Base-by-base conservation (phyloP, 1,140 invertebrate genomes). In the Hyles euphorbiae region DNA sequence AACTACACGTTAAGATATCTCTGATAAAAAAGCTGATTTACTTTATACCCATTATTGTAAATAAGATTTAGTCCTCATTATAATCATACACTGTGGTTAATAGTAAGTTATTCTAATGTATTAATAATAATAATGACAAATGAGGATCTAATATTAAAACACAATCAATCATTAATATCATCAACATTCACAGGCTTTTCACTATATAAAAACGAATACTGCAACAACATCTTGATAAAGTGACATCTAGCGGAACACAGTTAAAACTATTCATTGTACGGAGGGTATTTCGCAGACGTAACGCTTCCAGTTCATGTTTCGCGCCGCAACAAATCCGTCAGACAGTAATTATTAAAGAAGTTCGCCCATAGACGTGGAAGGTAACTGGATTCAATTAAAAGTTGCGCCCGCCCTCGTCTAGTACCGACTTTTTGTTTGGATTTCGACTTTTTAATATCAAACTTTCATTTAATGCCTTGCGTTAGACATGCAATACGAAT, bases 311-410 rank as follows among this genome's bases (percentile, higher is more conserved):
- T 40, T 49, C 50, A 3, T 7, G 54, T 45, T 60, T 58, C 36
- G 53, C 7, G 60, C 70, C 70, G 67, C 40, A 68, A 56, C 36
- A 68, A 57, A 72, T 72, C 66, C 61, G 53, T 32, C 46, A 71
- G 65, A 73, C 67, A 76, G 70, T 85, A 81, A 83, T 81, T 83
- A 85, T 83, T 76, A 79, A 82, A 85, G 76, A 82, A 85, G 72
- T 83, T 80, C 69, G 59, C 63, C 71, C 74, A 74, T 75, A 68
- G 70, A 70, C 69, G 66, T 62, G 59, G 60, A 78, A 79, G 79
- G 78, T 81, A 81, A 76, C 80, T 75, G 69, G 68, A 81, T 86
- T 82, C 78, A 83, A 86, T 86, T 83, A 83, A 83, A 82, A 86
- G 74, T 86, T 79, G 51, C 69, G 67, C 65, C 57, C 61, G 49